Conservation (phyloP, 2,113 vertebrate species). For the Deroptyus accipitrinus region DNA sequence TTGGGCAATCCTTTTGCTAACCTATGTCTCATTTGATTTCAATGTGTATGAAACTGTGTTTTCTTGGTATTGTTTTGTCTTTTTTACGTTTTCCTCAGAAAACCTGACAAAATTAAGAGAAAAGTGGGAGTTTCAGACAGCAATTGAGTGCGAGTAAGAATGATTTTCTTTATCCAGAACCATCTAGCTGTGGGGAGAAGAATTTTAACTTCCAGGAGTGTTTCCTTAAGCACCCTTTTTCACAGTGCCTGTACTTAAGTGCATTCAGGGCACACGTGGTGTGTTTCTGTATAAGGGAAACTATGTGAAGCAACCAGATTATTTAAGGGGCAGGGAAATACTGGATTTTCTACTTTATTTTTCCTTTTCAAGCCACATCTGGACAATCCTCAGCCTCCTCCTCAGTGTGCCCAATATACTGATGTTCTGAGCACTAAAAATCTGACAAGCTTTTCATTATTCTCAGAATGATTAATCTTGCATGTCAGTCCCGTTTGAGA, state of each 20-base stretch:
- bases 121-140: slow-evolving; percentile 46
- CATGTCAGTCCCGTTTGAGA: neutral
- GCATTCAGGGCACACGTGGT: neutral
- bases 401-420: neutral
- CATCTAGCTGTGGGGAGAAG: neutral
- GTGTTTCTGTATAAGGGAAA: neutral
- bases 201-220: neutral
- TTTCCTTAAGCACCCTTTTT: neutral
- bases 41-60: neutral
- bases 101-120: slow-evolving; percentile 47
- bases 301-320: neutral
- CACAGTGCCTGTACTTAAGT: neutral
- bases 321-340: neutral
- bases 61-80: neutral
- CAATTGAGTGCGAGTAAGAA: slow-evolving; percentile 37
- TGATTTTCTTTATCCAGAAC: neutral
- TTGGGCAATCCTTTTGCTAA: neutral
- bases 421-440: neutral
- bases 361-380: neutral
- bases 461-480: neutral
- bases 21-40: neutral
- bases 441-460: neutral
- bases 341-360: neutral
- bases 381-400: neutral
- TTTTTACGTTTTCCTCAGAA: slow-evolving; percentile 22